Percentiles rank a stretch among this genome's conserved stretches.
phyloP scores from a whole-genome alignment of 2,888 invertebrate genomes.

The Agelastica alni region DNA sequence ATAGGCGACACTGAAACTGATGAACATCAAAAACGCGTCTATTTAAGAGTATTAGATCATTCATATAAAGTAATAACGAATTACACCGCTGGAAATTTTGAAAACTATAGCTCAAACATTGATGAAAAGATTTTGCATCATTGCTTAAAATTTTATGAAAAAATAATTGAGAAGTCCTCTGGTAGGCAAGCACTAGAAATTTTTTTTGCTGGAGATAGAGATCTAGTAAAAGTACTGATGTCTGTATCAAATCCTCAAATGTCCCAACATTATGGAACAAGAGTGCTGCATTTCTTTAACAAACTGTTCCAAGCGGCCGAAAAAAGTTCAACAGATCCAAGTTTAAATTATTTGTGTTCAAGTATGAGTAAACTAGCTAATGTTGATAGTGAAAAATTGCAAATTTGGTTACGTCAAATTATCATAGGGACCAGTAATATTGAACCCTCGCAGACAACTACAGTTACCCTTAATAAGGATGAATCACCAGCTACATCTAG shows the following conservation, averaged over 20 bases:
- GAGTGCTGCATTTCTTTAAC: conserved; percentile 80
- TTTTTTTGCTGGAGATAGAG: conserved; percentile 74
- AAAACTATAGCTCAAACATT: conserved; percentile 49
- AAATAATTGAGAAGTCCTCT: conserved; percentile 78
- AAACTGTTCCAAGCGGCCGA: conserved; percentile 70
- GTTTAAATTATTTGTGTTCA: conserved; percentile 68
- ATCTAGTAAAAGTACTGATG: conserved; percentile 77
- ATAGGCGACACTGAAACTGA: conserved; percentile 68
- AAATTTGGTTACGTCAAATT: conserved; percentile 68
- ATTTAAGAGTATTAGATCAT: conserved; percentile 65
- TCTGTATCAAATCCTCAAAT: conserved; percentile 78
- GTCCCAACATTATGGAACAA: conserved; percentile 72
- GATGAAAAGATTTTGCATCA: conserved; percentile 68
- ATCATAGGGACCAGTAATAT: conserved; percentile 59
- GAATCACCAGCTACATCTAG: conserved; percentile 33
- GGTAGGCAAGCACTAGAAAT: conserved; percentile 82
- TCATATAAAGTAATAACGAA: conserved; percentile 71
- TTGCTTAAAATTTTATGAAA: conserved; percentile 84
- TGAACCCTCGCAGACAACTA: conserved; percentile 57
- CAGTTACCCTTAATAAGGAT: conserved; percentile 56
- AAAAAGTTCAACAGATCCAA: conserved; percentile 65
- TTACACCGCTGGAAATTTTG: conserved; percentile 56
- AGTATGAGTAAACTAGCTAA: conserved; percentile 69
- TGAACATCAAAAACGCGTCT: conserved; percentile 67
- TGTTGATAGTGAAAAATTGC: conserved; percentile 67